Percentiles rank a stretch among this genome's conserved stretches.
Evolutionary conservation across 2,113 vertebrate species (phyloP).

Genomic region (Pygoscelis antarcticus): DNA sequence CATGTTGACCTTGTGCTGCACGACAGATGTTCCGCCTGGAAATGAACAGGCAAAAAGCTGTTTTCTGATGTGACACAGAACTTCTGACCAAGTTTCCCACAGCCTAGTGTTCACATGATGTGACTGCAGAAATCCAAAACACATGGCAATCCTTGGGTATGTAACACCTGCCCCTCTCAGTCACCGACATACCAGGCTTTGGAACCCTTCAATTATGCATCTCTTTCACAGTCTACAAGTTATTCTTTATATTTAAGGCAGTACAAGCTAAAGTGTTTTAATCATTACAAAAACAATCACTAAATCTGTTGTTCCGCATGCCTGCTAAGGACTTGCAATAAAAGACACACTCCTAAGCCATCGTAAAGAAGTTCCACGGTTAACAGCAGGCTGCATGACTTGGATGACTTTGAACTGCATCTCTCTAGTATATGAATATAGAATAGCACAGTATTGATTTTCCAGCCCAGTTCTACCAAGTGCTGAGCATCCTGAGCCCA

Average conservation of each 20-base stretch:
- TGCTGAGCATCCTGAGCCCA: not conserved
- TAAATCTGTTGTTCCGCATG: not conserved
- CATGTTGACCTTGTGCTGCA: not conserved
- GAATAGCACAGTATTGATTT: slow-evolving; percentile 14
- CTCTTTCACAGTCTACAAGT: not conserved
- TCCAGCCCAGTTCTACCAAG: not conserved
- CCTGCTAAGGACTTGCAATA: not conserved
- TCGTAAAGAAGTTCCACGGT: fast-evolving
- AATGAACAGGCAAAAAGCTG: not conserved
- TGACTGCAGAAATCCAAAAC: not conserved
- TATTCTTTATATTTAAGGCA: not conserved
- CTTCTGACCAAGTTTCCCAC: not conserved
- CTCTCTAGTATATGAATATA: not conserved
- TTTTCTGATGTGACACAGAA: not conserved
- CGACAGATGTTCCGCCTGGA: not conserved
- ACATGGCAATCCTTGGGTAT: not conserved
- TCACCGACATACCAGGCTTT: not conserved
- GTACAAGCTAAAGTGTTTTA: not conserved
- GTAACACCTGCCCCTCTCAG: not conserved
- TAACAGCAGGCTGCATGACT: not conserved
- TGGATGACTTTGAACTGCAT: slow-evolving; percentile 17
- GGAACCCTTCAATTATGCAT: not conserved
- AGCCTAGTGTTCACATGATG: not conserved
- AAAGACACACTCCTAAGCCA: not conserved
- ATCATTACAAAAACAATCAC: not conserved